Evolutionary conservation across 2,113 vertebrate genomes (phyloP).

Genomic region (Pterocles orientalis): DNA sequence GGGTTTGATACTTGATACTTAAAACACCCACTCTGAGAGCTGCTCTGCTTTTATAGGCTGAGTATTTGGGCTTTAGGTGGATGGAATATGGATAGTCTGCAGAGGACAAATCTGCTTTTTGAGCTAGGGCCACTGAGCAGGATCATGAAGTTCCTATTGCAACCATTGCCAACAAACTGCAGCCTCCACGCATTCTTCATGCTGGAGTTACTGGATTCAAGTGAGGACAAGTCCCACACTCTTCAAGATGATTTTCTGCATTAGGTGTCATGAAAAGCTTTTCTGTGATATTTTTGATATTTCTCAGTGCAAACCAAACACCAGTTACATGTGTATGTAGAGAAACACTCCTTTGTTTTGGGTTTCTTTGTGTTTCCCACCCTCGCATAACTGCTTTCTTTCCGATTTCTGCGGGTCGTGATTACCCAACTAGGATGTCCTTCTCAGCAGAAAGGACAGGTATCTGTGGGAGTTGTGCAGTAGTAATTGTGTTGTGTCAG

Average conservation of each 20-base stretch:
- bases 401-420: neutral
- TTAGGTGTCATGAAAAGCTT: neutral
- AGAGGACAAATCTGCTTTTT: neutral
- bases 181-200: neutral
- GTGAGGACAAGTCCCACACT: neutral
- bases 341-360: neutral
- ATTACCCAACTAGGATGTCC: neutral
- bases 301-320: neutral
- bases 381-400: neutral
- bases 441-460: slow-evolving; percentile 27
- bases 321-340: neutral
- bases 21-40: neutral
- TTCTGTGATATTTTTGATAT: neutral
- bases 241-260: neutral
- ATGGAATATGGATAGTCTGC: neutral
- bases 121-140: neutral
- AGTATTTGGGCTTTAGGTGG: neutral
- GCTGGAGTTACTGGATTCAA: neutral
- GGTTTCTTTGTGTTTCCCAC: neutral
- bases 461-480: slow-evolving; percentile 11
- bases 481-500: slow-evolving; percentile 4
- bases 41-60: neutral
- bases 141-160: neutral
- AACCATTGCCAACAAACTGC: neutral
- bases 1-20: neutral